Evolutionary conservation across 2,113 vertebrate species (phyloP).

Genomic region (Elachura formosa): DNA sequence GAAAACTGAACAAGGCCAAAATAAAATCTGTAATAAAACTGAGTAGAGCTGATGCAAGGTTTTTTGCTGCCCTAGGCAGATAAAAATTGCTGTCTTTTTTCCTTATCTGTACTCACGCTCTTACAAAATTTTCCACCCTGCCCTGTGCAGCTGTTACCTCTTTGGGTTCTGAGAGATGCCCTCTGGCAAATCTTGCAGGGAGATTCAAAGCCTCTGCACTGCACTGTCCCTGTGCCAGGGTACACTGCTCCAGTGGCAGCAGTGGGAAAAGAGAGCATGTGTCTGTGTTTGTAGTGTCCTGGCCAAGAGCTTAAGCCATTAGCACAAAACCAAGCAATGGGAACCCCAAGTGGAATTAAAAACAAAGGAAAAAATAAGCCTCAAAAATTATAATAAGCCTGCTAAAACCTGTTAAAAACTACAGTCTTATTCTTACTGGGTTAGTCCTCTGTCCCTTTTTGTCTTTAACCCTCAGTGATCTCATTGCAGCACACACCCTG

Average conservation of each 20-base stretch:
- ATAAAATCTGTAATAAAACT: not conserved
- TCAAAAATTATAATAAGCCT: not conserved
- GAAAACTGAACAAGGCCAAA: not conserved
- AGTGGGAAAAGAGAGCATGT: not conserved
- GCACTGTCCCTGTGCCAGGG: not conserved
- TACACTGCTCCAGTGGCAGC: not conserved
- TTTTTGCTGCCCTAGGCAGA: slow-evolving; percentile 4
- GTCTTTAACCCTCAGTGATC: not conserved
- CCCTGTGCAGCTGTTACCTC: not conserved
- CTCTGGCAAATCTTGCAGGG: not conserved
- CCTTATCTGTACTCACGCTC: not conserved
- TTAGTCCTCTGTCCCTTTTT: not conserved
- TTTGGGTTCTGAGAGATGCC: not conserved
- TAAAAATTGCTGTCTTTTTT: slow-evolving; percentile 1
- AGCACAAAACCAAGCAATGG: accelerated
- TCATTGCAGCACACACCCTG: not conserved
- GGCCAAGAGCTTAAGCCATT: not conserved
- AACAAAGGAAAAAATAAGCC: not conserved
- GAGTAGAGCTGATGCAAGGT: not conserved
- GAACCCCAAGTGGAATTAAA: not conserved
- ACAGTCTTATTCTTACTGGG: not conserved
- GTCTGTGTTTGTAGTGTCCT: not conserved
- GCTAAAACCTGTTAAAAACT: not conserved
- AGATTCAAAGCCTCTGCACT: not conserved
- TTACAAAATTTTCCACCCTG: slow-evolving; percentile 18